Conservation (phyloP, 2,113 vertebrate genomes). For the Oreochromis aureus region DNA sequence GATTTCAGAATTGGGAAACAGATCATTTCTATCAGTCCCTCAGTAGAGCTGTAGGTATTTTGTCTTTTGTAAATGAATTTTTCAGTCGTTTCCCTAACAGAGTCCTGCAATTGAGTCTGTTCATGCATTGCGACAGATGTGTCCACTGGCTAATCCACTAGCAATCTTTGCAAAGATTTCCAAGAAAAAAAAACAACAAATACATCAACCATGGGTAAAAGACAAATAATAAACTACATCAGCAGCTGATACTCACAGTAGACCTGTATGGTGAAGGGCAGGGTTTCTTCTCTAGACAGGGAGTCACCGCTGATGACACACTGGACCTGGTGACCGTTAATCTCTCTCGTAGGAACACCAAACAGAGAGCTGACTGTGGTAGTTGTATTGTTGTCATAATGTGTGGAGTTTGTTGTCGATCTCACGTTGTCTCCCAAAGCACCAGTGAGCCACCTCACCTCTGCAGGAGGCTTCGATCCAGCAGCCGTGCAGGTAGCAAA, state of each 20-base stretch:
- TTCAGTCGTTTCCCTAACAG: neutral
- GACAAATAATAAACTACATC: neutral
- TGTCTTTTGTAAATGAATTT: neutral
- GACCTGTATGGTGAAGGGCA: neutral
- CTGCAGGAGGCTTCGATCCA: too few relatives aligned
- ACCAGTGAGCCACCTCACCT: too few relatives aligned
- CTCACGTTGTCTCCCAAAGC: too few relatives aligned
- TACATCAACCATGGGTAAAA: neutral
- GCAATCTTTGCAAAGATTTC: neutral
- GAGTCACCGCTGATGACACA: too few relatives aligned
- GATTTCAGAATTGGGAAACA: neutral
- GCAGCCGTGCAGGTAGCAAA: too few relatives aligned
- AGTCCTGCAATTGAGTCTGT: neutral
- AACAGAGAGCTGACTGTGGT: too few relatives aligned
- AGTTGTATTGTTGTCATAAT: too few relatives aligned
- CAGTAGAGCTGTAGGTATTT: neutral
- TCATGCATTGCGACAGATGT: neutral
- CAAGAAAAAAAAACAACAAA: neutral
- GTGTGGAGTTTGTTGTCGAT: too few relatives aligned
- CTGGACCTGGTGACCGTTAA: too few relatives aligned
- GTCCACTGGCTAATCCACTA: neutral
- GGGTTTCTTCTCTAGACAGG: fast-evolving
- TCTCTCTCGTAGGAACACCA: neutral
- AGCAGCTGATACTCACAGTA: neutral
- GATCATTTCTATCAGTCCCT: neutral